Percentiles rank a stretch among this genome's conserved stretches.
Conservation (phyloP, 2,113 vertebrate species). For the Lagopus leucura region DNA sequence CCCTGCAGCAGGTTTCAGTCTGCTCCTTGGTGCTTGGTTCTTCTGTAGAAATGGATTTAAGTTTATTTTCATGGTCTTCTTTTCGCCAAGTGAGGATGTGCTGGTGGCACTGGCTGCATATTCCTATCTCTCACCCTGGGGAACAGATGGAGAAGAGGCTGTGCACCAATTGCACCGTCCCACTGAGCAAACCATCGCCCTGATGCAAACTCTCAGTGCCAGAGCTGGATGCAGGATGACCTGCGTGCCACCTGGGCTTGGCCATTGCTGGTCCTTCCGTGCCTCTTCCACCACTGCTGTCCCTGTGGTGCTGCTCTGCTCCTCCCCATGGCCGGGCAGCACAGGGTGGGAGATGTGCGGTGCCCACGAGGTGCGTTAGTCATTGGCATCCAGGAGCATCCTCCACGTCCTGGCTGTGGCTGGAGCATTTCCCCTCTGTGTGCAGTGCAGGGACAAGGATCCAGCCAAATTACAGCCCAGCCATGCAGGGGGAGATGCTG, state of each 20-base stretch:
- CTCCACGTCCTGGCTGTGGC: background rate
- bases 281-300: background rate
- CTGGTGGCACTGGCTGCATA: background rate
- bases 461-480: conserved; percentile 31
- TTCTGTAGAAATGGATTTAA: background rate
- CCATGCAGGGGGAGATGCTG: background rate
- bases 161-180: background rate
- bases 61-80: background rate
- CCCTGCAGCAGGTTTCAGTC: background rate
- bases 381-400: background rate
- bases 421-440: background rate
- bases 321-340: background rate
- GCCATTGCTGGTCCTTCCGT: background rate
- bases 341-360: accelerated
- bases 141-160: background rate
- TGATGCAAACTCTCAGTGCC: background rate
- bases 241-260: background rate
- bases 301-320: background rate
- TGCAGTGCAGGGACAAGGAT: background rate
- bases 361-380: background rate
- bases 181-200: background rate
- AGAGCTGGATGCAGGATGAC: background rate
- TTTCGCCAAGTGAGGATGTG: background rate
- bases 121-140: background rate
- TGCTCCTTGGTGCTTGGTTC: background rate